Conservation (phyloP, 2,113 vertebrate species). For the Hemichromis elongatus region DNA sequence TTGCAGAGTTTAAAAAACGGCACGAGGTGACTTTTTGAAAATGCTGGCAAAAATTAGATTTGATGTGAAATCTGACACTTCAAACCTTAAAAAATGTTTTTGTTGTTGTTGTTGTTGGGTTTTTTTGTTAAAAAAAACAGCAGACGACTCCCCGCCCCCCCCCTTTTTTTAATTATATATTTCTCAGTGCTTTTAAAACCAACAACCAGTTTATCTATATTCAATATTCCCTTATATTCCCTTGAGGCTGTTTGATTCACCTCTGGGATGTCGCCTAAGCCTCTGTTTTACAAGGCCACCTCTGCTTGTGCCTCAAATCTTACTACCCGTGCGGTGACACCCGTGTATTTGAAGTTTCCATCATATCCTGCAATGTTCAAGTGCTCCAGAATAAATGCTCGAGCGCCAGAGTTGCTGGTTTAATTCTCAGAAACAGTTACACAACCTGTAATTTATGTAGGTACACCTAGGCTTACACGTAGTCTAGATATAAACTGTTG, state of each 20-base stretch:
- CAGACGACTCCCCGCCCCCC: not conserved
- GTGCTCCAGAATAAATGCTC: not conserved
- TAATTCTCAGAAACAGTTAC: constrained; percentile 1
- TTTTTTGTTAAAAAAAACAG: not conserved
- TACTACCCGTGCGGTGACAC: not conserved
- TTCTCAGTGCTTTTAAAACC: not conserved
- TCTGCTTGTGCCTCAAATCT: not conserved
- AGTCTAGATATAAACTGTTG: constrained; percentile 20
- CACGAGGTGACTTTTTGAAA: not conserved
- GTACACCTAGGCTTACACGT: constrained; percentile 33
- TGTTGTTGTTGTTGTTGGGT: too few relatives aligned
- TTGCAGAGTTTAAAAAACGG: not conserved
- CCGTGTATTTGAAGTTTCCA: not conserved
- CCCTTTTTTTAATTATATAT: not conserved
- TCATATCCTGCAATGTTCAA: not conserved
- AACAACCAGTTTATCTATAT: not conserved
- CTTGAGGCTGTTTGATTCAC: not conserved
- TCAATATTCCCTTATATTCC: not conserved
- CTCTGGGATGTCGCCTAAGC: not conserved
- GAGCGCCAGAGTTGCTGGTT: not conserved
- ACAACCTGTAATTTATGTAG: constrained; percentile 26
- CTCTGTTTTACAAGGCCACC: not conserved
- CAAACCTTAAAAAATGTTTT: not conserved
- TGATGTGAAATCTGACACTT: not conserved
- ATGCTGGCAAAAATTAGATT: not conserved